phyloP scores from a whole-genome alignment of 1,140 invertebrate species.

The Drosophila carrolli region DNA sequence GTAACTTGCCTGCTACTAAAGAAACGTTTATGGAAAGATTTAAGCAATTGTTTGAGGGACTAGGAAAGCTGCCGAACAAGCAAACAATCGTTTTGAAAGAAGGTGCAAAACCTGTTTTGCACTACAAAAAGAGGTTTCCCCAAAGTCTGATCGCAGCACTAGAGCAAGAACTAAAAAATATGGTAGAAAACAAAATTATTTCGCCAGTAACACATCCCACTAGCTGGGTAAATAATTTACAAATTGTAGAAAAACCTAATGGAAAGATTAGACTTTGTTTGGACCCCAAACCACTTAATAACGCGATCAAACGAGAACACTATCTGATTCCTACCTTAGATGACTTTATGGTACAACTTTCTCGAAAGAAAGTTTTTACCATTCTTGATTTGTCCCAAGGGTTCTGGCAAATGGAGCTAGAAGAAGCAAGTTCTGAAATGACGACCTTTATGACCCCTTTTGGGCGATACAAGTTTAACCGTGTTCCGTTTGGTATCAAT shows the following conservation, averaged over 20 bases:
- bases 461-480: conserved; percentile 31
- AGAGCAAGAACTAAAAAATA: neutral
- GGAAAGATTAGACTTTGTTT: conserved; percentile 12
- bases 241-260: neutral
- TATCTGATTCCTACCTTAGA: conserved; percentile 54
- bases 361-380: conserved; percentile 21
- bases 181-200: neutral
- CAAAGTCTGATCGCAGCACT: conserved; percentile 42
- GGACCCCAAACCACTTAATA: conserved; percentile 38
- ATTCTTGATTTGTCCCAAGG: conserved; percentile 27
- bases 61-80: neutral
- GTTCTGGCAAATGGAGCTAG: too few species aligned
- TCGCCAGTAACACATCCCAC: neutral
- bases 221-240: neutral
- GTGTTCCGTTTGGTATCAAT: too few species aligned
- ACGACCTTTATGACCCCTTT: conserved; percentile 53
- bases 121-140: conserved; percentile 7
- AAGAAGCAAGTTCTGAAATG: too few species aligned
- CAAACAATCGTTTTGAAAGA: neutral
- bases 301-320: conserved; percentile 33
- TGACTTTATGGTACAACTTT: conserved; percentile 22
- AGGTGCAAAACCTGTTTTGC: neutral
- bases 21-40: neutral
- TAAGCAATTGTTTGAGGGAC: too few species aligned
- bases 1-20: neutral